Conservation (phyloP, 92 coral and sea anemone species). For the Plumapathes pennacea region DNA sequence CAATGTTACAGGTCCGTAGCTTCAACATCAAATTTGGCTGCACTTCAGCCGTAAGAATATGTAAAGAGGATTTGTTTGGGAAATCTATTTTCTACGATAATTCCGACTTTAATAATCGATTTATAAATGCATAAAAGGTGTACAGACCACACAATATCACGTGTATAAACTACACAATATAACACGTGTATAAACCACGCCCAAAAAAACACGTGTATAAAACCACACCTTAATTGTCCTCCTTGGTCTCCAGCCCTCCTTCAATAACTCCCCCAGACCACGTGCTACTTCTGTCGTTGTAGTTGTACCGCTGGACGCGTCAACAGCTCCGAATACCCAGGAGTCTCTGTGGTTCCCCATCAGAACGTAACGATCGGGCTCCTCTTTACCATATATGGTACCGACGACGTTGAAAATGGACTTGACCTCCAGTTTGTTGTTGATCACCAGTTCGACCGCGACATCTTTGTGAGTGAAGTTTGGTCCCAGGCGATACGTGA, state of each 20-base stretch:
- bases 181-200: no score
- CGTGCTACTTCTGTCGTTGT: conserved; percentile 81
- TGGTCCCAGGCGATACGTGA: conserved; percentile 74
- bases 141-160: no score
- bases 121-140: no score
- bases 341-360: conserved; percentile 92
- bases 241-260: conserved; percentile 92
- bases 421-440: conserved; percentile 50
- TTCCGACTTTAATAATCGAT: no score
- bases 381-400: conserved; percentile 85
- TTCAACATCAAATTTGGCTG: no score
- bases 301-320: conserved; percentile 79
- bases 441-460: conserved; percentile 49
- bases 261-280: conserved; percentile 65
- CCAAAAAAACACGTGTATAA: no score
- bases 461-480: conserved; percentile 26
- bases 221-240: conserved; percentile 78
- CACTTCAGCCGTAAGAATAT: no score
- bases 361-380: conserved; percentile 88
- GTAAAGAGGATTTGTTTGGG: no score
- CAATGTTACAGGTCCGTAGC: no score
- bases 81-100: no score
- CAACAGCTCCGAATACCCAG: conserved; percentile 84
- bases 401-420: conserved; percentile 89
- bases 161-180: no score